Evolutionary conservation across 2,797 vertebrate species (phyloP), one percentile per base, ranked within the genome.

Genomic region (Neosilurus hyrtlii): DNA sequence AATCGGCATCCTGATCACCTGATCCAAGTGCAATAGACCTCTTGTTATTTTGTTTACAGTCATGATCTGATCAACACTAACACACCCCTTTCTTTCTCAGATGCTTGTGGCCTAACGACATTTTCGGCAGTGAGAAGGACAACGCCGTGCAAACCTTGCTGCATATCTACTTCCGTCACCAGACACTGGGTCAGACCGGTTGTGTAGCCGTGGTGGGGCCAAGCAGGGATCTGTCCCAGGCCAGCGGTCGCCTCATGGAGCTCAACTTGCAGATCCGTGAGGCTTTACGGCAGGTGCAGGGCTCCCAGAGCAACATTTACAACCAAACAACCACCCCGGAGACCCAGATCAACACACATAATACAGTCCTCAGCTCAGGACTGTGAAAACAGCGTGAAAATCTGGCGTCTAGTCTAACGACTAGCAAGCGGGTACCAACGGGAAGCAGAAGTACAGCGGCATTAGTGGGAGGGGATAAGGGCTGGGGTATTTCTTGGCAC

Each of bases 121-220:
- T 99, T 90, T 99, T 99, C 9, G 98, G 98, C 91, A 95, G 93
- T 65, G 94, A 95, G 83, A 94, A 93, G 2, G 98, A 99, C 24
- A 92, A 99, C 79, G 96, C 97, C 0, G 94, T 99, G 87, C 96
- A 97, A 91, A 99, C 98, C 0, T 90, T 99, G 81, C 91, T 99
- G 90, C 97, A 98, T 91, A 98, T 99, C 87, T 98, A 97, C 93
- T 99, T 99, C 93, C 96, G 98, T 57, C 98, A 99, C 91, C 97
- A 99, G 93, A 98, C 97, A 0, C 92, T 99, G 88, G 98, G 98
- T 83, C 97, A 97, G 87, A 98, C 97, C 0, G 98, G 98, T 73
- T 98, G 96, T 92, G 90, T 99, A 63, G 98, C 98, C 0, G 94
- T 99, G 26, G 94, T 98, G 30, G 96, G 97, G 77, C 96, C 96